These are phyloP conservation scores for Bradypodion ventrale DNA, from an alignment of 2,797 vertebrate species.

Conservation along the genomic window DNA sequence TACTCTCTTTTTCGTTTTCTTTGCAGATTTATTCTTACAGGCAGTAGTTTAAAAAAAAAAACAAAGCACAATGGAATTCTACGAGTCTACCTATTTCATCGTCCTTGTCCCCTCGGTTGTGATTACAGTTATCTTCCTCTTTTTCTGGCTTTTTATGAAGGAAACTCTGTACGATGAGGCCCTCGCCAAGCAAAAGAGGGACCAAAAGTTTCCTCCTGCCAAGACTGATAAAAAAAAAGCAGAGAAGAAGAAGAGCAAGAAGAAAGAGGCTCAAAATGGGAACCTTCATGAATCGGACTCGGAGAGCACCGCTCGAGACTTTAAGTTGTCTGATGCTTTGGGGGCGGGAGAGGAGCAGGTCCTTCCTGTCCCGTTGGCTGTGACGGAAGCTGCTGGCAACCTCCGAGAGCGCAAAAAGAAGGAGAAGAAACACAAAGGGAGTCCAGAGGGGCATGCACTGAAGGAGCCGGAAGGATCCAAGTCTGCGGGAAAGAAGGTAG, in stretches of 20 bases:
- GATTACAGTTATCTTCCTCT: conserved; percentile 94
- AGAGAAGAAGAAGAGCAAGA: conserved; percentile 97
- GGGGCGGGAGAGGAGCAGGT: conserved; percentile 80
- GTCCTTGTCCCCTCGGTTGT: conserved; percentile 93
- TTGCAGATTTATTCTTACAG: conserved; percentile 42
- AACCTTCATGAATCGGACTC: conserved; percentile 90
- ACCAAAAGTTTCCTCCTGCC: conserved; percentile 84
- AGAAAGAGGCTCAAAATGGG: conserved; percentile 87
- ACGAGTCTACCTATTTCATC: conserved; percentile 95
- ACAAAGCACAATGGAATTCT: conserved; percentile 92
- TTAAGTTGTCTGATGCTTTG: conserved; percentile 82
- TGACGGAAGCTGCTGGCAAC: conserved; percentile 62
- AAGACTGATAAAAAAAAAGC: conserved; percentile 91
- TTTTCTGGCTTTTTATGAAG: conserved; percentile 99
- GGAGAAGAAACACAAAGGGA: conserved; percentile 85
- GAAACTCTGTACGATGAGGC: conserved; percentile 97
- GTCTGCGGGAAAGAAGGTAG: conserved; percentile 80
- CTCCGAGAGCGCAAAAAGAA: conserved; percentile 93
- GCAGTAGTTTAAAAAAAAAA: conserved; percentile 33
- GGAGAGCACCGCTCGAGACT: conserved; percentile 82
- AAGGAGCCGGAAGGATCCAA: conserved; percentile 88
- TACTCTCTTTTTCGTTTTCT: background rate
- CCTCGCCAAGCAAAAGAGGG: conserved; percentile 91
- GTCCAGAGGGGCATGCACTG: conserved; percentile 71
- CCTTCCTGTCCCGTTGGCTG: conserved; percentile 55